Conservation (phyloP, 2,888 invertebrate genomes). For the Megalurothrips usitatus region DNA sequence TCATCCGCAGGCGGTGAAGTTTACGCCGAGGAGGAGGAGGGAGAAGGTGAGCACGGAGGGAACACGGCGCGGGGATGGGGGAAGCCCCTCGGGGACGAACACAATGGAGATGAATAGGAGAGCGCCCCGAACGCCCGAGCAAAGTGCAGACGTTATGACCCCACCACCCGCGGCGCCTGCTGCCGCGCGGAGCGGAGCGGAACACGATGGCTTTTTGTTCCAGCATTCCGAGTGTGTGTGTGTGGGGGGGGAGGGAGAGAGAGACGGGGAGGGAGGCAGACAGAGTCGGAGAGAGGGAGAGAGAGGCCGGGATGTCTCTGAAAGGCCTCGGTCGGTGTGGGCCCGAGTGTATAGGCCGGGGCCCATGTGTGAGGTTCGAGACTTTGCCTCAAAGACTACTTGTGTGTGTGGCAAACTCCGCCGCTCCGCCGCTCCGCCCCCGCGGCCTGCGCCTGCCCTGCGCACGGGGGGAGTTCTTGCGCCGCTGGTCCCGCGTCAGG, state of each 20-base stretch:
- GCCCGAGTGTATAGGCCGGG: neutral
- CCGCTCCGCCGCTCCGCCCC: neutral
- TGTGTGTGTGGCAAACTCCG: neutral
- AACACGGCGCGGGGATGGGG: neutral
- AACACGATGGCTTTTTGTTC: constrained; percentile 25
- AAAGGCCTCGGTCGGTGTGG: neutral
- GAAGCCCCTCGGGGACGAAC: constrained; percentile 15
- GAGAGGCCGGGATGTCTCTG: neutral
- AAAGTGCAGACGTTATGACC: constrained; percentile 21
- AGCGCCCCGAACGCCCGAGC: neutral
- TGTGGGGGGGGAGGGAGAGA: neutral
- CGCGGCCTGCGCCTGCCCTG: neutral
- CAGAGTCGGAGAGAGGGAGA: neutral
- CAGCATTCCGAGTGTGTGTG: neutral
- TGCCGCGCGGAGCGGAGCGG: neutral
- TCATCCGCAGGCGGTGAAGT: constrained; percentile 11
- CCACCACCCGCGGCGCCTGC: neutral
- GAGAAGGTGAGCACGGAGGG: constrained; percentile 14
- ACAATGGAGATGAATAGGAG: constrained; percentile 24
- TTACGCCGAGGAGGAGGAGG: constrained; percentile 12
- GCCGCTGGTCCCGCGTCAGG: neutral
- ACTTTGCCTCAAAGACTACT: neutral
- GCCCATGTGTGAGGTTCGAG: neutral
- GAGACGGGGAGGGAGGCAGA: neutral
- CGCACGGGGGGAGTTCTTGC: neutral